Percentiles rank a stretch among this genome's conserved stretches.
phyloP scores from a whole-genome alignment of 2,888 invertebrate species.

The Eustalomyia histrio region DNA sequence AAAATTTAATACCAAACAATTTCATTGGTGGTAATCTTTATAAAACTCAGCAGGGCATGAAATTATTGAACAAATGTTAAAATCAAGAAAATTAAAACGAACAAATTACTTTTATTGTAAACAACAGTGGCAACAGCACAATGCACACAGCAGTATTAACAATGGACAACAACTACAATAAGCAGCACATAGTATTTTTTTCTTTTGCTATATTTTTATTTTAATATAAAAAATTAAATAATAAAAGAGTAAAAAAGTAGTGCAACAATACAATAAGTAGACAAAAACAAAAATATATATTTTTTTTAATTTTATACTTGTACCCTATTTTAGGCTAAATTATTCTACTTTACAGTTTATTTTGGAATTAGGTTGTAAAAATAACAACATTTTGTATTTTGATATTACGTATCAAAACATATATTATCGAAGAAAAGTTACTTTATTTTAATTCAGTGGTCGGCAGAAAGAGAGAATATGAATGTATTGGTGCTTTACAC shows the following conservation, averaged over 20 bases:
- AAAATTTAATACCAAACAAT: slow-evolving; percentile 12
- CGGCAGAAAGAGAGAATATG: no score
- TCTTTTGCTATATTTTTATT: neutral
- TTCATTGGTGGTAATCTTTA: slow-evolving; percentile 34
- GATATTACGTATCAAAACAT: no score
- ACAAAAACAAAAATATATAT: neutral
- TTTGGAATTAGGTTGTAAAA: no score
- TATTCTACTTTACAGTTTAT: no score
- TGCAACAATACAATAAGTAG: neutral
- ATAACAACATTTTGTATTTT: no score
- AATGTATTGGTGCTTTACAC: no score
- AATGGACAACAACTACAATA: neutral
- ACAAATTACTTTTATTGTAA: slow-evolving; percentile 37
- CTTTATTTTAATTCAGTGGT: no score
- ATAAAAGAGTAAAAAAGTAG: neutral
- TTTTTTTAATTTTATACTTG: no score
- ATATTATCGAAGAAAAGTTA: no score
- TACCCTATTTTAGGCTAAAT: neutral
- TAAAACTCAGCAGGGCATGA: slow-evolving; percentile 34
- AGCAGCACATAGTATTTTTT: neutral
- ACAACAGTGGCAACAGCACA: neutral
- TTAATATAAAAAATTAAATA: neutral
- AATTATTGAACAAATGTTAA: slow-evolving; percentile 35
- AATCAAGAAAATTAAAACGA: slow-evolving; percentile 41
- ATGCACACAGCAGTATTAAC: neutral